phyloP scores from a whole-genome alignment of 1,140 invertebrate genomes.

The Choristoneura fumiferana region DNA sequence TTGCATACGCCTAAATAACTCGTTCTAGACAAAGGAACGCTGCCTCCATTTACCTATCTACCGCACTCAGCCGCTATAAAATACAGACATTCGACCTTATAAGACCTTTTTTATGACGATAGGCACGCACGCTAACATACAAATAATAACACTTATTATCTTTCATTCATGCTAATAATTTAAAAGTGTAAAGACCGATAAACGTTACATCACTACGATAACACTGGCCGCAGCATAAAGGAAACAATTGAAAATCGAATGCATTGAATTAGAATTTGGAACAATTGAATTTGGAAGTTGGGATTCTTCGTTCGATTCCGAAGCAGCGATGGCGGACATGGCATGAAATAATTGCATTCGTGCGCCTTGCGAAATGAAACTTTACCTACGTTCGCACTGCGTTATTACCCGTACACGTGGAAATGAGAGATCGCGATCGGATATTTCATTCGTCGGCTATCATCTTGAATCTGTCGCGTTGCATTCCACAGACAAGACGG shows the following conservation, averaged over 20 bases:
- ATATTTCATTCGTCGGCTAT: constrained; percentile 35
- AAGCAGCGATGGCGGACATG: constrained; percentile 51
- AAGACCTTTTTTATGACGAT: constrained; percentile 19
- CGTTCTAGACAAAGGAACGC: constrained; percentile 15
- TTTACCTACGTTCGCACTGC: too few relatives aligned
- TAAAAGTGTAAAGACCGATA: constrained; percentile 31
- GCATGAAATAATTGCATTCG: constrained; percentile 73
- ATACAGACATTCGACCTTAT: background rate
- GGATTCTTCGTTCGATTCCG: background rate
- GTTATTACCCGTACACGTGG: constrained; percentile 54
- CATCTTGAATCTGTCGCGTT: constrained; percentile 70
- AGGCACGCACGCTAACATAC: constrained; percentile 24
- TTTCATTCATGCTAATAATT: constrained; percentile 46
- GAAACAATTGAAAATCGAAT: constrained; percentile 17
- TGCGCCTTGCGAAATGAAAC: constrained; percentile 47
- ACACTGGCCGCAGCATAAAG: background rate
- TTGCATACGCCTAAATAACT: constrained; percentile 18
- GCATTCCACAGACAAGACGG: constrained; percentile 52
- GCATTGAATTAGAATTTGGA: background rate
- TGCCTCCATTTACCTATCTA: constrained; percentile 3
- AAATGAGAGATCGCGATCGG: constrained; percentile 42
- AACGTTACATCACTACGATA: constrained; percentile 39
- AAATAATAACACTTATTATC: constrained; percentile 47
- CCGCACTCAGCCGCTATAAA: background rate
- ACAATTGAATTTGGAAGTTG: constrained; percentile 32